Base-by-base conservation (phyloP, 2,888 invertebrate genomes). In the Drosophila meridiana region DNA sequence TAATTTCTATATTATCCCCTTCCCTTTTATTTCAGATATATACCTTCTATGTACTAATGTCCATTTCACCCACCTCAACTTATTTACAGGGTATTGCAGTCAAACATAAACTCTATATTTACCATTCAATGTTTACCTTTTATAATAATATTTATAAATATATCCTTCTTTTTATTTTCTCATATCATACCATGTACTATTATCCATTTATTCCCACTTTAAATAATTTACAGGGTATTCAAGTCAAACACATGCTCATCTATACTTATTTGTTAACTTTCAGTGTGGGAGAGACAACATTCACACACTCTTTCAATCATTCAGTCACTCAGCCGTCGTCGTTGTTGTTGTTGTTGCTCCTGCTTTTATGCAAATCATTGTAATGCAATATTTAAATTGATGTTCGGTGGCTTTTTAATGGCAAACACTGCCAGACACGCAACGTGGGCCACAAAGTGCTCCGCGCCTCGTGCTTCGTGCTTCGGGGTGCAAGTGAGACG, bases 321-420 rank as follows among this genome's bases (percentile, higher is more conserved):
- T 48, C 56, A 67, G 11, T 47, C 53, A 62, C 30, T 40, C 40
- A 20, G n/a, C 32, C 20, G 32, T 0, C 26, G 30, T 13, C 26
- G 45, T 4, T 20, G n/a, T n/a, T 47, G 48, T 20, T 50, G 64
- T 14, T 65, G 61, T 43, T 82, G 75, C 73, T 13, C 20, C 70
- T 68, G 63, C 60, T 74, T 89, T 86, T 89, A 86, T 86, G 85
- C 86, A 86, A 89, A 86, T 86, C 86, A 86, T 86, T 81, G 85
- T 89, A 89, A 86, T 89, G 90, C 90, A 86, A 86, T 86, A 87
- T 85, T 86, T 89, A 89, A 85, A 85, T 89, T 89, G 90, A 87
- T 85, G 88, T 85, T 82, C 75, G 71, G 66, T 83, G 87, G 83
- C 88, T 82, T 88, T 86, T 83, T 88, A 83, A 83, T 88, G 83